Conservation (phyloP, 2,113 vertebrate genomes). For the Psilopsiagon aymara region DNA sequence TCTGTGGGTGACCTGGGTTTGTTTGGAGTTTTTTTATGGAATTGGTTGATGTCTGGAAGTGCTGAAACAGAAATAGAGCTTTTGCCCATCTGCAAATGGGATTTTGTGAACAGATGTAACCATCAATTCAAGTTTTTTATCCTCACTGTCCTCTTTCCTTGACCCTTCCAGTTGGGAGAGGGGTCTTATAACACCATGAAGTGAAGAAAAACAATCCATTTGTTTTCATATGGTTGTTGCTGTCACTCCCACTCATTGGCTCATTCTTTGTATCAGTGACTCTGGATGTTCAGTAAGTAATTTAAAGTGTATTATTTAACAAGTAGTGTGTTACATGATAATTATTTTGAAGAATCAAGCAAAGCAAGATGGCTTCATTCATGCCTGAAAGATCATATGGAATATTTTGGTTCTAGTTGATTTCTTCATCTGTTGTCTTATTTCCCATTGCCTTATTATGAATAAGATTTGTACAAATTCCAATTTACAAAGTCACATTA, state of each 20-base stretch:
- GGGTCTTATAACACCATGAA: neutral
- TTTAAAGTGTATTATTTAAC: constrained; percentile 49
- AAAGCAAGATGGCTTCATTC: neutral
- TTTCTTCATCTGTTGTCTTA: neutral
- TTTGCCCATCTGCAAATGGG: constrained; percentile 35
- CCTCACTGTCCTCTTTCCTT: neutral
- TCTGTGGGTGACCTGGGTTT: neutral
- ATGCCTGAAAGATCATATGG: neutral
- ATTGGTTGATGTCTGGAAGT: neutral
- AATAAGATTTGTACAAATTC: neutral
- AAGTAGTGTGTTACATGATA: neutral
- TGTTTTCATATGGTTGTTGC: constrained; percentile 42
- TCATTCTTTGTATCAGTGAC: neutral
- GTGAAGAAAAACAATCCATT: neutral
- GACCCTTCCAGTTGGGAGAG: neutral
- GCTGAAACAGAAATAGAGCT: neutral
- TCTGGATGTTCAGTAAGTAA: neutral
- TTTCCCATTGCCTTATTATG: neutral
- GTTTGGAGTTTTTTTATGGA: neutral
- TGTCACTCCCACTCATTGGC: neutral
- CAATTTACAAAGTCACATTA: neutral
- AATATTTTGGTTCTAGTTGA: neutral
- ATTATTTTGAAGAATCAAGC: constrained; percentile 1
- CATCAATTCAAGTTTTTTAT: constrained; percentile 47
- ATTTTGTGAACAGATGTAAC: constrained; percentile 49